phyloP scores from a whole-genome alignment of 2,888 invertebrate genomes.

The Cheilosia pagana region DNA sequence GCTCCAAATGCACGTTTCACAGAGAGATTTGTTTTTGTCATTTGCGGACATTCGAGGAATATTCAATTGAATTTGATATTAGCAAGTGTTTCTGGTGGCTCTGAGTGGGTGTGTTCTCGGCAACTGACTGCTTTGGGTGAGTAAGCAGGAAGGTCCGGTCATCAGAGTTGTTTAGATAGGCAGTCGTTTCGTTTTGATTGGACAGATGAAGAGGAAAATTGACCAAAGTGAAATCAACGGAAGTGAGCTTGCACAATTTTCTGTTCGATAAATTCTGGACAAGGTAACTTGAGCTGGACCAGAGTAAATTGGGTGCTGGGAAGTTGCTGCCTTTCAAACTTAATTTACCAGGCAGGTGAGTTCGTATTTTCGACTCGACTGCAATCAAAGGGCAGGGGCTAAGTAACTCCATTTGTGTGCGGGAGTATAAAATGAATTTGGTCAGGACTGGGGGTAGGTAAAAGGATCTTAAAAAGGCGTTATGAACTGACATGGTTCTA shows the following conservation, averaged over 20 bases:
- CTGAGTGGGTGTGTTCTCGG: neutral
- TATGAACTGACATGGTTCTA: too few species aligned
- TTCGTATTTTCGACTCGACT: too few species aligned
- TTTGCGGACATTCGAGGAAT: conserved; percentile 60
- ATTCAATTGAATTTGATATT: conserved; percentile 59
- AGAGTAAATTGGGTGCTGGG: conserved; percentile 20
- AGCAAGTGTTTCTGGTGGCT: conserved; percentile 33
- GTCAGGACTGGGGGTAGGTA: too few species aligned
- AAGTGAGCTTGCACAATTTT: conserved; percentile 57
- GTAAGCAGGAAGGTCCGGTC: conserved; percentile 38
- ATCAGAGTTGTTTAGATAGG: conserved; percentile 13
- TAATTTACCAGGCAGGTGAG: too few species aligned
- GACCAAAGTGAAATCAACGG: conserved; percentile 54
- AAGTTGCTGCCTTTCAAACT: too few species aligned
- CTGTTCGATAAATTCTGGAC: conserved; percentile 33
- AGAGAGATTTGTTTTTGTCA: conserved; percentile 72
- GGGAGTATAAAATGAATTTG: too few species aligned
- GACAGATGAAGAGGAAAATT: conserved; percentile 57
- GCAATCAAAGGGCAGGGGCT: too few species aligned
- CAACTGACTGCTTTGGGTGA: conserved; percentile 61
- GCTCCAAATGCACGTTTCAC: conserved; percentile 61
- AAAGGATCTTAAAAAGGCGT: too few species aligned
- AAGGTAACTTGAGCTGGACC: neutral
- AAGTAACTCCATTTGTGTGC: too few species aligned
- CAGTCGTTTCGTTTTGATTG: conserved; percentile 33